Conservation (phyloP, 2,888 invertebrate species). For the Ganaspis brasiliensis region DNA sequence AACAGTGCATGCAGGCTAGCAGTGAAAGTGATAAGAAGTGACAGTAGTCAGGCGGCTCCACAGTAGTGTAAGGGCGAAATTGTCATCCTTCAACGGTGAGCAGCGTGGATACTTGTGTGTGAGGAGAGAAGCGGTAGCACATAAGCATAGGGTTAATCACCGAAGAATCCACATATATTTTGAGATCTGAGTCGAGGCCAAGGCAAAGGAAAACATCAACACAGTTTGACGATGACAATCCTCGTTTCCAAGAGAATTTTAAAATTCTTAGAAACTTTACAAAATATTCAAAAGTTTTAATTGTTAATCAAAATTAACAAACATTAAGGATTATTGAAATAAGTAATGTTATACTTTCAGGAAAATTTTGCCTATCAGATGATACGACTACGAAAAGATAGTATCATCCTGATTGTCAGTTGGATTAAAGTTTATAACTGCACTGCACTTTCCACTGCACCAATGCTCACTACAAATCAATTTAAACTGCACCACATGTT, state of each 20-base stretch:
- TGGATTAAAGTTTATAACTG: background rate
- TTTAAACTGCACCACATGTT: background rate
- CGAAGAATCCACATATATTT: background rate
- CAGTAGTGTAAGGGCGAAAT: background rate
- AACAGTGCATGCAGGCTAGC: background rate
- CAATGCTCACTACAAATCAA: background rate
- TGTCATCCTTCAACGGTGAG: background rate
- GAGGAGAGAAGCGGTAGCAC: background rate
- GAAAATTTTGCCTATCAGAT: background rate
- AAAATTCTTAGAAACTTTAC: background rate
- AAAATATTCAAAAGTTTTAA: background rate
- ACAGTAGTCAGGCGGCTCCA: background rate
- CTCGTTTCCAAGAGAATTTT: background rate
- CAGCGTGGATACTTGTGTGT: background rate
- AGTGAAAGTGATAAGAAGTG: background rate
- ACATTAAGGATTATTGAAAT: background rate
- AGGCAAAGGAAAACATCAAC: background rate
- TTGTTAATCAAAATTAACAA: background rate
- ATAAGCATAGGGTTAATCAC: background rate
- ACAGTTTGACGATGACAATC: background rate
- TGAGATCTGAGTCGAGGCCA: background rate
- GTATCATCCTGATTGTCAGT: background rate
- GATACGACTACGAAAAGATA: background rate
- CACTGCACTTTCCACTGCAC: constrained; percentile 1
- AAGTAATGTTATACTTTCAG: background rate